Base-by-base conservation (phyloP, 1,140 invertebrate genomes). In the Halesus radiatus region DNA sequence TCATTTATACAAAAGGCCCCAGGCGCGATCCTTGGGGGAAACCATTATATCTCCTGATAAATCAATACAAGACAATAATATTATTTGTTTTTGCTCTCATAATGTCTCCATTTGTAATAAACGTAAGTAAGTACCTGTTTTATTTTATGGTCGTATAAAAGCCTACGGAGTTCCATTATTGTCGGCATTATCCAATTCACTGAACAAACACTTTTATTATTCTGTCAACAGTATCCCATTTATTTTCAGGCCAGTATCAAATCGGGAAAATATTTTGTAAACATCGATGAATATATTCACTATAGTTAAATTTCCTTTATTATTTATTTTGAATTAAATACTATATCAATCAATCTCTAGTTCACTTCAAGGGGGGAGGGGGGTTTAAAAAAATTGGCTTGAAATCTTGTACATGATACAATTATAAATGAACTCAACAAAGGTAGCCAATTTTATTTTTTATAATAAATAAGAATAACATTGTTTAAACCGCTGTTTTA, bases 201-300 rank as follows among this genome's bases (percentile, higher is more conserved):
- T 26, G 37, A 70, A 18, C 50, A 50, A 10, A 72, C 68, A 52
- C 37, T 26, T 72, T 22, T 53, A 52, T 66, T 29, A 29, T 22
- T 32, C 26, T 66, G 62, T 66, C 62, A 32, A 66, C 62, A 66
- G 26, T 66, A 32, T 66, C 62, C 29, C 16, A 66, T 66, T 66
- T 66, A 66, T 18, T 29, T 5, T 66, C 54, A 56, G 62, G 15
- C 15, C 62, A 66, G 37, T 66, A 66, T 37, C 10, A 3, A 23
- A 29, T n/a, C 62, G 62, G 62, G 26, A 66, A 66, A 66, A 66
- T n/a, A 45, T 15, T 37, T 37, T n/a, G 7, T 18, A n/a, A 66
- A n/a, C 23, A 32, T 6, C 10, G 62, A 66, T 66, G 37, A 66
- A 37, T 37, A 32, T 66, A n/a, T n/a, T n/a, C n/a, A n/a, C n/a